Conservation (phyloP, 2,888 invertebrate genomes). For the Iphiclides podalirius region DNA sequence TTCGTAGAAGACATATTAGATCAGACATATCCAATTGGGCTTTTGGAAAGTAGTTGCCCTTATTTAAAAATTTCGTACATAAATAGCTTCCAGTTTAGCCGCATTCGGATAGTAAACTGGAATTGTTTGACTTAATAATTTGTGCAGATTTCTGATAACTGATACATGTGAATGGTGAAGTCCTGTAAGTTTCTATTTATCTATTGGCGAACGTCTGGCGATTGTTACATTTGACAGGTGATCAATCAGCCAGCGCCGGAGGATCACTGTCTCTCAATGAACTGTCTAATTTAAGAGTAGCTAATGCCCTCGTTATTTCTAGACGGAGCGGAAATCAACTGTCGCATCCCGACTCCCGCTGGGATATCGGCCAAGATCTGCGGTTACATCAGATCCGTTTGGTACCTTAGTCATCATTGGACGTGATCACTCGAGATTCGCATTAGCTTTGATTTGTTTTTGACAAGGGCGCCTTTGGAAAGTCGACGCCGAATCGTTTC, state of each 20-base stretch:
- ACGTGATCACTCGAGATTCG: background rate
- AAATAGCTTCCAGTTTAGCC: too few species aligned
- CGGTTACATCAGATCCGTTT: conserved; percentile 62
- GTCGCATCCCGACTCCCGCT: conserved; percentile 65
- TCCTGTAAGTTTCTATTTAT: conserved; percentile 10
- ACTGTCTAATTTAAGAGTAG: conserved; percentile 27
- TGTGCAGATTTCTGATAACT: too few species aligned
- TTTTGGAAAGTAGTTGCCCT: too few species aligned
- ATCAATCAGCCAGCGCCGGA: conserved; percentile 12
- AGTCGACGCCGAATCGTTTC: too few species aligned
- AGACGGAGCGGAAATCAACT: conserved; percentile 68
- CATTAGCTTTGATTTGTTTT: background rate
- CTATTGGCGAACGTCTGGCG: conserved; percentile 4
- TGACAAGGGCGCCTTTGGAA: conserved; percentile 16
- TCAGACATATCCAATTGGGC: too few species aligned
- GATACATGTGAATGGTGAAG: too few species aligned
- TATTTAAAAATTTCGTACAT: too few species aligned
- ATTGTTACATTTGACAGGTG: conserved; percentile 6
- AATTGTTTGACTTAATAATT: too few species aligned
- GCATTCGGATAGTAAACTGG: too few species aligned
- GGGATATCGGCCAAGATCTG: conserved; percentile 68
- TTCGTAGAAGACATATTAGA: too few species aligned
- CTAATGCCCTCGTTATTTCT: conserved; percentile 27
- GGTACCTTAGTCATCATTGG: conserved; percentile 40
- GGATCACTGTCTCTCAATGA: conserved; percentile 19